phyloP scores from a whole-genome alignment of 2,888 invertebrate genomes.

The Adineta ricciae region DNA sequence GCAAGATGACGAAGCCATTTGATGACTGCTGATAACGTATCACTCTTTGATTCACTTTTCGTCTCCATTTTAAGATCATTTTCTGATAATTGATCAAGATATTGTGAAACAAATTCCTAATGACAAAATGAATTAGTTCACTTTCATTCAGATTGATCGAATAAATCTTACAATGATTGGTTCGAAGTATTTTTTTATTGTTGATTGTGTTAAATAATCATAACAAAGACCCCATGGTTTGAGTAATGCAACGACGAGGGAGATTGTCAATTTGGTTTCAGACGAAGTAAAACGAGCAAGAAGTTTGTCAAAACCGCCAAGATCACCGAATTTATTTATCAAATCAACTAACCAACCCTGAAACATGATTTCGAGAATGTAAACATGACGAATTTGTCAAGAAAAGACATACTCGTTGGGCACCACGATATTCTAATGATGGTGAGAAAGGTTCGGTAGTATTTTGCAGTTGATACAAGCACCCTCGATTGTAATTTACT shows the following conservation, averaged over 20 bases:
- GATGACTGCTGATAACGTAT: constrained; percentile 84
- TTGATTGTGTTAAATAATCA: constrained; percentile 75
- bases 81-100: constrained; percentile 81
- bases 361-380: constrained; percentile 22
- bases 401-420: background rate
- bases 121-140: too few relatives aligned
- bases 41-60: constrained; percentile 82
- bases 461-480: background rate
- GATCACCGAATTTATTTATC: constrained; percentile 82
- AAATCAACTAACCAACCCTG: constrained; percentile 87
- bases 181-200: constrained; percentile 73
- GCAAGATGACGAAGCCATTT: constrained; percentile 81
- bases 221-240: constrained; percentile 79
- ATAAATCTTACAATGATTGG: constrained; percentile 32
- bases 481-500: background rate
- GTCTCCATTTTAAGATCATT: constrained; percentile 89
- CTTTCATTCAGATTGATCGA: too few relatives aligned
- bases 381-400: too few relatives aligned
- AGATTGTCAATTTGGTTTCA: constrained; percentile 60
- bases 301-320: constrained; percentile 72
- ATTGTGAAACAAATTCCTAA: constrained; percentile 54
- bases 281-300: constrained; percentile 42
- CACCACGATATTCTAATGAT: background rate
- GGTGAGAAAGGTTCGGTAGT: background rate
- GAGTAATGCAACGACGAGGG: constrained; percentile 68